phyloP scores from a whole-genome alignment of 2,113 vertebrate species.

The Perca schrenkii region DNA sequence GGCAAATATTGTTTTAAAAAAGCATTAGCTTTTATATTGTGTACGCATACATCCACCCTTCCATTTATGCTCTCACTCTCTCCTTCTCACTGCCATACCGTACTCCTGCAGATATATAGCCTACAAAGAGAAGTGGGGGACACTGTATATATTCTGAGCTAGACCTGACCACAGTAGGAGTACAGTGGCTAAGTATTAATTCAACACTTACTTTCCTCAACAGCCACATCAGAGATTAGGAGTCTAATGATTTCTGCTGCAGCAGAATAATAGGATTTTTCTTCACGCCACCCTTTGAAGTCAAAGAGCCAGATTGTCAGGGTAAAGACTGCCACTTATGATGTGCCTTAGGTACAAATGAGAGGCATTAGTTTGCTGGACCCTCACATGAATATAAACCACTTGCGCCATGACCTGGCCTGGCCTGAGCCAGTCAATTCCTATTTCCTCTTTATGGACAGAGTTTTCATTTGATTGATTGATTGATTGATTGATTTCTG shows the following conservation, averaged over 20 bases:
- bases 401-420: constrained; percentile 6
- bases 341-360: constrained; percentile 76
- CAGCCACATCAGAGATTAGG: constrained; percentile 62
- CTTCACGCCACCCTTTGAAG: constrained; percentile 76
- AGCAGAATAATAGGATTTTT: constrained; percentile 77
- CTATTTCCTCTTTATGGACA: not conserved
- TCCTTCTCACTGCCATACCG: not conserved
- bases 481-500: no score
- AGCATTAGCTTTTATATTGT: constrained; percentile 3
- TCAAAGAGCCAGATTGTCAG: constrained; percentile 71
- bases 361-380: constrained; percentile 69
- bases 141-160: constrained; percentile 2
- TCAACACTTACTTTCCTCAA: constrained; percentile 57
- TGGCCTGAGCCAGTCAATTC: not conserved
- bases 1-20: not conserved
- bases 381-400: constrained; percentile 68
- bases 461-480: not conserved
- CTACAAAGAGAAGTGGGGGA: not conserved
- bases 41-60: not conserved
- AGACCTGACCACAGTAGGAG: not conserved
- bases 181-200: constrained; percentile 58
- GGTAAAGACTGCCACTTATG: constrained; percentile 78
- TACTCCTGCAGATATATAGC: not conserved
- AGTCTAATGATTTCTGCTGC: constrained; percentile 67
- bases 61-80: not conserved